phyloP scores from a whole-genome alignment of 2,113 vertebrate species.

The Pogona vitticeps region DNA sequence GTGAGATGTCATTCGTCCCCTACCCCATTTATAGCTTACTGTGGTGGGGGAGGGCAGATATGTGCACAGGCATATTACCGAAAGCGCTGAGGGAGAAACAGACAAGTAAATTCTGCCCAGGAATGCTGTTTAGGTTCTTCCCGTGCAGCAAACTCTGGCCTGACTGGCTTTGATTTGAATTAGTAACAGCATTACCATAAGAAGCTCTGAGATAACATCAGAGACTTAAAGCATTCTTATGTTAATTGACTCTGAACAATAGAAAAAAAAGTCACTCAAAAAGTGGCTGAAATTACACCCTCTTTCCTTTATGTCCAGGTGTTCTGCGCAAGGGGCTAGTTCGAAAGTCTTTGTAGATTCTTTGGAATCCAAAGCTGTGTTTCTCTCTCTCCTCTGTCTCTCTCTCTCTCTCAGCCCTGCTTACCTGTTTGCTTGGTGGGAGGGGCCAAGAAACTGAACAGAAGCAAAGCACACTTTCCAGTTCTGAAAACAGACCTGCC shows the following conservation, averaged over 20 bases:
- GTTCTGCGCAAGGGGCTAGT: neutral
- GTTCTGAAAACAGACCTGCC: slow-evolving; percentile 43
- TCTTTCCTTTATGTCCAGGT: neutral
- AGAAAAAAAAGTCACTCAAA: neutral
- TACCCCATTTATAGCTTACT: slow-evolving; percentile 10
- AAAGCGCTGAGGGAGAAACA: slow-evolving; percentile 35
- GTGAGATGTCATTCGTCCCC: slow-evolving; percentile 1
- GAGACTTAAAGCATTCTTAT: neutral
- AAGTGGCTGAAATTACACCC: neutral
- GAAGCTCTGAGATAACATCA: neutral
- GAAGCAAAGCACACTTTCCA: slow-evolving; percentile 56
- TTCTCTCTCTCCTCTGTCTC: slow-evolving; percentile 31
- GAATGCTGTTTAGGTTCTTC: slow-evolving; percentile 14
- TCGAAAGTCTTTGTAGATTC: neutral
- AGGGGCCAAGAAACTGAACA: slow-evolving; percentile 63
- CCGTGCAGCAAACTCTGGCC: slow-evolving; percentile 32
- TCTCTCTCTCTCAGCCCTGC: slow-evolving; percentile 49
- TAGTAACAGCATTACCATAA: slow-evolving; percentile 13
- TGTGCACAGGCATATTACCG: neutral
- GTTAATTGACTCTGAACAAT: neutral
- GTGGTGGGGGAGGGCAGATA: neutral
- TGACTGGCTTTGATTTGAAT: slow-evolving; percentile 22
- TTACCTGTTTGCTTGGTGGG: slow-evolving; percentile 62
- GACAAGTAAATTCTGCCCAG: neutral
- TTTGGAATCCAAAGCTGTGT: slow-evolving; percentile 7